Base-by-base conservation (phyloP, 2,888 invertebrate species). In the Campoplex nolae region DNA sequence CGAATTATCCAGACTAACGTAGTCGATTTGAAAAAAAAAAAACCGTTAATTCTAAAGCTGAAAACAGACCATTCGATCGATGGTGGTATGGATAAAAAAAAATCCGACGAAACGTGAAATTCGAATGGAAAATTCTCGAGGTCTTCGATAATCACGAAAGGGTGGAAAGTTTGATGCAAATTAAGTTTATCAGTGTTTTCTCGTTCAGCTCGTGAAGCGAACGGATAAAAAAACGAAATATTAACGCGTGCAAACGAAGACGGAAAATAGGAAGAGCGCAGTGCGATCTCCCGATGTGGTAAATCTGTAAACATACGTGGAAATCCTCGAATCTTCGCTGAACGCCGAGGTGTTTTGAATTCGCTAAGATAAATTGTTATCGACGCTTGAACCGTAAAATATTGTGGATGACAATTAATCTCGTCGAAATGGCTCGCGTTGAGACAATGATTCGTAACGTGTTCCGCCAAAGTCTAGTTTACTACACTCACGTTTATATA, bases 401-500 rank as follows among this genome's bases (percentile, higher is more conserved):
- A 84, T 79, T 67, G 54, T 67, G 42, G 62, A 84, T 74, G 38
- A 67, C 58, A 74, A 82, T 85, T 71, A 70, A 83, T 79, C 83
- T 42, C 70, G 65, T 68, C 70, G n/a, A 74, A 83, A 71, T 62
- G n/a, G 79, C 68, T 70, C 79, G 32, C 62, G 80, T 28, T 74
- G 74, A 58, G 42, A 62, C 51, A 48, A 73, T 77, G 38, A 85
- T 70, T 74, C 68, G 67, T 51, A 73, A 73, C 67, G 77, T 68
- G 74, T 58, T 18, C 18, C n/a, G 71, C 58, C 77, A 62, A 65
- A 71, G 42, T 28, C 42, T 79, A 35, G 62, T 45, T 16, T 23
- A 28, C 16, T 45, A 32, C 71, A 35, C 45, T 58, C 32, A 45
- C 54, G 80, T 18, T 28, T 16, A 32, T 70, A 70, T 58, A 38